phyloP scores from a whole-genome alignment of 2,888 invertebrate species.

The Diarsia mendica region DNA sequence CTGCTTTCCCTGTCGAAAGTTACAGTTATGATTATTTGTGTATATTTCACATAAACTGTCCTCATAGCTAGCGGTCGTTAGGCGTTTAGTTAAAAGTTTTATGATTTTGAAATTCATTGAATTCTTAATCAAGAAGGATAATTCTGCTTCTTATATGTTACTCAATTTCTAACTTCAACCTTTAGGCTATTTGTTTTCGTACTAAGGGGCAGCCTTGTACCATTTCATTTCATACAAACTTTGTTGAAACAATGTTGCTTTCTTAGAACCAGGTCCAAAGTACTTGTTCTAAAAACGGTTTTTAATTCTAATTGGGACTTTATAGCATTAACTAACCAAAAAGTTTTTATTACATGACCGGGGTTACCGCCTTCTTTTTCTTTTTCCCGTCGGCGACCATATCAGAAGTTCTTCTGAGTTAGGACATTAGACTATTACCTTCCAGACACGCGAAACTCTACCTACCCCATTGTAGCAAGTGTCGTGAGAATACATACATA shows the following conservation, averaged over 20 bases:
- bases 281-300: background rate
- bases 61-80: background rate
- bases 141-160: background rate
- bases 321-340: background rate
- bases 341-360: background rate
- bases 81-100: background rate
- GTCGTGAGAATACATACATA: conserved; percentile 59
- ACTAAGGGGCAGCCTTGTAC: background rate
- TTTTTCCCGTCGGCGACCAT: background rate
- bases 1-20: no score
- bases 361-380: background rate
- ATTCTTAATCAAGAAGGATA: no score
- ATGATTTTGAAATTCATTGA: background rate
- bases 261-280: background rate
- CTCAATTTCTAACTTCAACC: background rate
- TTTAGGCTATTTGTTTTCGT: background rate
- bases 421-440: background rate
- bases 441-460: conserved; percentile 21
- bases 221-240: background rate
- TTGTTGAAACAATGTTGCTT: background rate
- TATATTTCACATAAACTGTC: background rate
- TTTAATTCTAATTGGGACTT: background rate
- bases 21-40: background rate
- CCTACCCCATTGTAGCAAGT: conserved; percentile 29
- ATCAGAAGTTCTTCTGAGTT: background rate